Evolutionary conservation across 2,797 vertebrate genomes (phyloP), one percentile per base, ranked within the genome.

Genomic region (Huso huso): DNA sequence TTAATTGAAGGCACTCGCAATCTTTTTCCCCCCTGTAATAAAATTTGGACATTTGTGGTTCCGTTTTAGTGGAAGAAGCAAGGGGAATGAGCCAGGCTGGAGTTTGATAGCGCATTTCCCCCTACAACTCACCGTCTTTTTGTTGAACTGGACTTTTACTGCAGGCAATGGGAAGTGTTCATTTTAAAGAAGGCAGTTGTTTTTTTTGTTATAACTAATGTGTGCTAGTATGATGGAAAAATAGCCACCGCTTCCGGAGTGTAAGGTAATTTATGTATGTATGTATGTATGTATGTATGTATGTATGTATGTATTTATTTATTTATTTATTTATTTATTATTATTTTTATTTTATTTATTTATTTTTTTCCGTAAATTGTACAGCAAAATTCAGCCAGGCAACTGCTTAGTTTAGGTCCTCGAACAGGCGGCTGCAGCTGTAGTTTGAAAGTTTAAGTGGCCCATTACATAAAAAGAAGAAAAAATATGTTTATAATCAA

Each of bases 161-260:
- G 82, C 82, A 78, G 81, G 92, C 91, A 88, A 96, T 97, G 96
- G 94, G 90, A 95, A 91, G 84, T 87, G 88, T 88, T 79, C 89
- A 87, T 85, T 90, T 87, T 84, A 81, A 85, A 86, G 89, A 91
- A 87, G 89, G 90, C 86, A 84, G 82, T 83, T 82, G 82, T 80
- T 80, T 86, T 85, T 70, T 72, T 70, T 76, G 13, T 62, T 23
- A 80, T 87, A 85, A 82, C 85, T 90, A 83, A 90, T 91, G 91
- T 86, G 89, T 90, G 89, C 90, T 93, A 92, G 91, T 89, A 92
- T 90, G 92, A 89, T 95, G 93, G 92, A 87, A 90, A 92, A 92
- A 94, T 91, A 96, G 94, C 93, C 94, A 91, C 93, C 93, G 93
- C 91, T 92, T 93, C 93, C 93, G 92, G 93, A 94, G 93, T 93